Conservation (phyloP, 2,797 vertebrate genomes). For the Helicolenus hilgendorfi region DNA sequence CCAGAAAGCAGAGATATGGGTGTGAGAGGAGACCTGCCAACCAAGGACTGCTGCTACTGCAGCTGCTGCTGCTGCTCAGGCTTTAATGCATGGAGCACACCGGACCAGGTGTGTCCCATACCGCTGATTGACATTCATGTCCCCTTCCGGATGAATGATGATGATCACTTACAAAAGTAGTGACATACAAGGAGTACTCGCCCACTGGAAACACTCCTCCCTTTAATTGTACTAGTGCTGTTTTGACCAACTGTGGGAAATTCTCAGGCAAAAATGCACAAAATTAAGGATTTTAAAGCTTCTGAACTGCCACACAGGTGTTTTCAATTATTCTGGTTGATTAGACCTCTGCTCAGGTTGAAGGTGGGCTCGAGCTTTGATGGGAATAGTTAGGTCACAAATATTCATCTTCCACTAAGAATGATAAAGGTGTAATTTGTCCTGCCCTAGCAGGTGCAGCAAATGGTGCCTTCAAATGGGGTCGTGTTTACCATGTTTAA, state of each 20-base stretch:
- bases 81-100: background rate
- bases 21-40: too few relatives aligned
- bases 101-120: background rate
- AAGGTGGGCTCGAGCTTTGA: background rate
- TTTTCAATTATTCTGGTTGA: background rate
- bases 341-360: background rate
- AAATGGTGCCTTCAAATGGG: too few relatives aligned
- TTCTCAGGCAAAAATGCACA: background rate
- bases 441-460: too few relatives aligned
- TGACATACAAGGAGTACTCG: background rate
- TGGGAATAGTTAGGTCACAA: background rate
- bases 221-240: background rate
- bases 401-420: background rate
- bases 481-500: too few relatives aligned
- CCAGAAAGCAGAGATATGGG: rapidly evolving
- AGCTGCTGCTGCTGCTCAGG: too few relatives aligned
- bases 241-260: background rate
- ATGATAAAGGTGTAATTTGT: too few relatives aligned
- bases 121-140: background rate
- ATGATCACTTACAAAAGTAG: background rate
- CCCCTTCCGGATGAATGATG: background rate
- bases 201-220: background rate
- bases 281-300: background rate
- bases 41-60: too few relatives aligned
- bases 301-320: background rate